phyloP scores from a whole-genome alignment of 2,888 invertebrate species.

The Micoletzkya japonica region DNA sequence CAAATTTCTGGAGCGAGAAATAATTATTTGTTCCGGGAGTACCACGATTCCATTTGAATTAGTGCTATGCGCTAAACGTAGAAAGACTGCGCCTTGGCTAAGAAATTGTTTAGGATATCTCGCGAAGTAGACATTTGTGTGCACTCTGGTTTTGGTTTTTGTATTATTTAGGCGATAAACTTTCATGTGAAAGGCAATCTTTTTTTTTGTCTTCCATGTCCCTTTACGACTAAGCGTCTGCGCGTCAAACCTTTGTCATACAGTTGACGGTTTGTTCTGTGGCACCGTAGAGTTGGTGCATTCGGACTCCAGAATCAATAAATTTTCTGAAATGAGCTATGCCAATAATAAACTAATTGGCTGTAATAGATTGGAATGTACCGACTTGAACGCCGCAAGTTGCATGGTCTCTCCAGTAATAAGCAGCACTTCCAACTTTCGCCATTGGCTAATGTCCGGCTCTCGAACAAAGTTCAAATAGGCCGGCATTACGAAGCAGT shows the following conservation, averaged over 20 bases:
- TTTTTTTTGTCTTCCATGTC: too few species aligned
- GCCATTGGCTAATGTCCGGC: neutral
- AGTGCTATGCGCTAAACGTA: too few species aligned
- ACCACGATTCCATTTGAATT: too few species aligned
- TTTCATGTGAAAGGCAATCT: too few species aligned
- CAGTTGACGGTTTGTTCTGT: conserved; percentile 18
- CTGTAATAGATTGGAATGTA: neutral
- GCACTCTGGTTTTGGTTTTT: too few species aligned
- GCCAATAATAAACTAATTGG: neutral
- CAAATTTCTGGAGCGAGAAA: too few species aligned
- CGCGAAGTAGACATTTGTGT: too few species aligned
- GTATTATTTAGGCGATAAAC: too few species aligned
- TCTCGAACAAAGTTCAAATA: conserved; percentile 6
- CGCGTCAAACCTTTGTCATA: neutral
- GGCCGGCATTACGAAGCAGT: conserved; percentile 18
- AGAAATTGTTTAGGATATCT: too few species aligned
- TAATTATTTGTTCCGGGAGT: too few species aligned
- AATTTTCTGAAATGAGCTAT: neutral
- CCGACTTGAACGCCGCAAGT: neutral
- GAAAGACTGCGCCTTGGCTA: too few species aligned
- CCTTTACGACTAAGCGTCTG: too few species aligned
- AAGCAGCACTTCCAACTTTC: neutral
- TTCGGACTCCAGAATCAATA: neutral
- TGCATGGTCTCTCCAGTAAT: conserved; percentile 21
- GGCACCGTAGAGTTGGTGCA: conserved; percentile 19